These are phyloP conservation scores for Buathra laborator DNA, from an alignment of 2,888 invertebrate genomes.

Conservation along the genomic window DNA sequence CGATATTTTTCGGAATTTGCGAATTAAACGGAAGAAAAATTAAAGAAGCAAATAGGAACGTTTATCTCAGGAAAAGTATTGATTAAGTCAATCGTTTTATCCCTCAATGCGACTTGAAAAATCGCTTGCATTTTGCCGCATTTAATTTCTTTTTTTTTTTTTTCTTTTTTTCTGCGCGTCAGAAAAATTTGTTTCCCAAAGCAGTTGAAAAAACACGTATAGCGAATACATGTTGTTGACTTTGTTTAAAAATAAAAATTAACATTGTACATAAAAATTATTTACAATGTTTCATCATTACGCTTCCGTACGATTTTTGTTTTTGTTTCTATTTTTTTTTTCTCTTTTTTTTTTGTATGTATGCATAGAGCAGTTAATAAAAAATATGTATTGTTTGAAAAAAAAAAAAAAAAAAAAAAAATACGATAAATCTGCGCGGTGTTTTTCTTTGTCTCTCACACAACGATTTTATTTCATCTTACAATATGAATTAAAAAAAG, in stretches of 20 bases:
- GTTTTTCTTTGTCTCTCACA: slow-evolving; percentile 21
- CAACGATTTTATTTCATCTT: slow-evolving; percentile 60
- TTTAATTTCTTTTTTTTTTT: slow-evolving; percentile 5
- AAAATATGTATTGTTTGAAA: slow-evolving; percentile 62
- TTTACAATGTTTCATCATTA: slow-evolving; percentile 65
- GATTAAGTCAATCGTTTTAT: slow-evolving; percentile 28
- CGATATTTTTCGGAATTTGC: slow-evolving; percentile 18
- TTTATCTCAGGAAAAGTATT: slow-evolving; percentile 54
- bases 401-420: slow-evolving; percentile 43
- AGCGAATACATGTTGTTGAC: slow-evolving; percentile 45
- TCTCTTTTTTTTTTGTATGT: slow-evolving; percentile 51
- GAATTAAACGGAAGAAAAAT: slow-evolving; percentile 20
- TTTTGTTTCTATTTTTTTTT: slow-evolving; percentile 32
- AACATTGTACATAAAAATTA: slow-evolving; percentile 65
- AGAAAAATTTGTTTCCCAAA: slow-evolving; percentile 46
- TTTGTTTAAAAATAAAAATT: slow-evolving; percentile 58
- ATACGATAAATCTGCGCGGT: background rate
- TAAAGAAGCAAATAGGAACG: background rate
- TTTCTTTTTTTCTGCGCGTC: background rate
- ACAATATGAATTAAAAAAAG: background rate
- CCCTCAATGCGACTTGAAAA: slow-evolving; percentile 33
- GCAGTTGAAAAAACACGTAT: slow-evolving; percentile 40
- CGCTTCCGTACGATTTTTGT: slow-evolving; percentile 55
- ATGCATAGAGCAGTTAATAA: slow-evolving; percentile 60
- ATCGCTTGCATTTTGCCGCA: slow-evolving; percentile 53